A percentile compares a stretch with the other conserved stretches of the same genome.
These are phyloP conservation scores for Excalfactoria chinensis DNA, from an alignment of 2,113 vertebrate species.

Conservation along the genomic window DNA sequence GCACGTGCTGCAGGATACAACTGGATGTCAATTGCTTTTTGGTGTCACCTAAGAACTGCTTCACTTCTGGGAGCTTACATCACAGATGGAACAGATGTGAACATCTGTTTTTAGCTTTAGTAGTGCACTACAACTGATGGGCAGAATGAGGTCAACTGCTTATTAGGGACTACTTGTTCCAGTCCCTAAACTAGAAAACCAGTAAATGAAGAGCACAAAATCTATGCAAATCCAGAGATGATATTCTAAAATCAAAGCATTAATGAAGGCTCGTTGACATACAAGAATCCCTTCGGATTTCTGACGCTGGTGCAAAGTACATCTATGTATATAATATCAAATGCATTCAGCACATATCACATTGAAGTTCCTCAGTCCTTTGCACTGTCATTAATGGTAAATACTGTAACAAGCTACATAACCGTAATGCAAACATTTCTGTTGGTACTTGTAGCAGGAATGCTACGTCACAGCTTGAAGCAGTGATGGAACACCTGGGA, in stretches of 20 bases:
- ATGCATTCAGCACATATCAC: rapidly evolving
- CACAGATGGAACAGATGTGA: neutral
- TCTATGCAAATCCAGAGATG: constrained; percentile 11
- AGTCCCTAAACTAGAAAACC: neutral
- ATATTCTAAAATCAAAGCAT: neutral
- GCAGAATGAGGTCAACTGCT: constrained; percentile 33
- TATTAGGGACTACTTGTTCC: neutral
- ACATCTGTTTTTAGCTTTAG: neutral
- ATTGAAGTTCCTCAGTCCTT: neutral
- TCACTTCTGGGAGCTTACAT: neutral
- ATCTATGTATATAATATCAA: neutral
- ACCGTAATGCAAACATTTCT: neutral
- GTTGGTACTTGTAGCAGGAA: too few species aligned
- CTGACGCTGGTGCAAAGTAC: neutral
- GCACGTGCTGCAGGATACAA: rapidly evolving
- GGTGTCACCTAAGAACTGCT: neutral
- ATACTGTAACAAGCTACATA: rapidly evolving
- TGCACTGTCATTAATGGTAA: neutral
- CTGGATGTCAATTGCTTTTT: neutral
- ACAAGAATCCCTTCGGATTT: neutral
- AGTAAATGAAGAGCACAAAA: neutral
- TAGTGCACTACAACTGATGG: neutral
- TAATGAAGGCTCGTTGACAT: constrained; percentile 52
- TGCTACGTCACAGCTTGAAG: too few species aligned
- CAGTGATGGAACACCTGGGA: too few species aligned